Evolutionary conservation across 2,888 invertebrate species (phyloP).

Genomic region (Lysandra coridon): DNA sequence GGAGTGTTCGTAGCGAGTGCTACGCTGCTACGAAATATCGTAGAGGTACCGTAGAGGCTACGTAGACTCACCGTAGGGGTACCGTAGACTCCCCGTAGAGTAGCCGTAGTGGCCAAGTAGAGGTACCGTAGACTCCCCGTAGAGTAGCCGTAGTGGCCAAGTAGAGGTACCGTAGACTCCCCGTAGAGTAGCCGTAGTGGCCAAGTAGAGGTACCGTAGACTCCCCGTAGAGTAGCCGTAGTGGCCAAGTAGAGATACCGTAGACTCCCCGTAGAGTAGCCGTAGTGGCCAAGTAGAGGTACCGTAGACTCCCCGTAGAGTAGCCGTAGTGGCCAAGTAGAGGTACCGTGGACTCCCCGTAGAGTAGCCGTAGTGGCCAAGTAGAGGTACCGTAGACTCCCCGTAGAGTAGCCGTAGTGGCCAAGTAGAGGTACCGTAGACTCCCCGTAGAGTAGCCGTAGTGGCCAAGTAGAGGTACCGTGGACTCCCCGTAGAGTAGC

Average conservation of each 20-base stretch:
- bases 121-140: too few species aligned
- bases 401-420: too few species aligned
- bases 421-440: not conserved
- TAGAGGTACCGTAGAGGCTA: not conserved
- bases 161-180: not conserved
- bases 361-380: too few species aligned
- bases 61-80: not conserved
- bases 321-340: not conserved
- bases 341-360: not conserved
- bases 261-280: too few species aligned
- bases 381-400: not conserved
- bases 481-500: not conserved
- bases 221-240: too few species aligned
- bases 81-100: not conserved
- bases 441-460: not conserved
- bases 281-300: not conserved
- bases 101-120: not conserved
- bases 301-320: not conserved
- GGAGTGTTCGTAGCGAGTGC: not conserved
- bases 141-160: too few species aligned
- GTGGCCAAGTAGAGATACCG: not conserved
- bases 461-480: not conserved
- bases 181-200: not conserved
- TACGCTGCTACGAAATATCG: not conserved
- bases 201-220: not conserved